Evolutionary conservation across 2,797 vertebrate genomes (phyloP).

Genomic region (Peromyscus attwateri): DNA sequence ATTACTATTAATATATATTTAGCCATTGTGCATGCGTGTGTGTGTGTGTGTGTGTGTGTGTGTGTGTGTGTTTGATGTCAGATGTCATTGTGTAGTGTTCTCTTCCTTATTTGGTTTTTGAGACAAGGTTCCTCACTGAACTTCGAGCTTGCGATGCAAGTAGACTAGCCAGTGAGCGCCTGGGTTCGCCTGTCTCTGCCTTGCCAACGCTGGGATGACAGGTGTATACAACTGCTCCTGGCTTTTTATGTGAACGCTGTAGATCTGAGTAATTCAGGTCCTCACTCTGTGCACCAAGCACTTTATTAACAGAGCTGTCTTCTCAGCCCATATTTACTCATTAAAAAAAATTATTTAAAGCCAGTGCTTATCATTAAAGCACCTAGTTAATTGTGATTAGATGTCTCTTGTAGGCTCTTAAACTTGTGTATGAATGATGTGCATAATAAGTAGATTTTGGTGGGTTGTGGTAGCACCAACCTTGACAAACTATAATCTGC

Average conservation of each 20-base stretch:
- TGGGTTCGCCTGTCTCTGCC: not conserved
- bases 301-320: not conserved
- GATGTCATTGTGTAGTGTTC: not conserved
- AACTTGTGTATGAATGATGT: not conserved
- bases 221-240: too few relatives aligned
- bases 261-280: not conserved
- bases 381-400: not conserved
- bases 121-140: not conserved
- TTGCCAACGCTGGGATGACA: too few relatives aligned
- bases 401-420: constrained; percentile 33
- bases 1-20: not conserved
- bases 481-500: not conserved
- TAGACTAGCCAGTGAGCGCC: not conserved
- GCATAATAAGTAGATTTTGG: not conserved
- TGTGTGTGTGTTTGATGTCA: not conserved
- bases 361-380: not conserved
- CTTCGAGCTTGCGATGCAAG: not conserved
- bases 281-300: not conserved
- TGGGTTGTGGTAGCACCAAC: not conserved
- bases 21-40: not conserved
- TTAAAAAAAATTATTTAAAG: not conserved
- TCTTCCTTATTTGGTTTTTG: not conserved
- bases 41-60: not conserved
- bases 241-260: not conserved
- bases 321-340: not conserved